Evolutionary conservation across 2,888 invertebrate genomes (phyloP), one percentile per base, ranked within the genome.

Genomic region (Tenthredo notha): DNA sequence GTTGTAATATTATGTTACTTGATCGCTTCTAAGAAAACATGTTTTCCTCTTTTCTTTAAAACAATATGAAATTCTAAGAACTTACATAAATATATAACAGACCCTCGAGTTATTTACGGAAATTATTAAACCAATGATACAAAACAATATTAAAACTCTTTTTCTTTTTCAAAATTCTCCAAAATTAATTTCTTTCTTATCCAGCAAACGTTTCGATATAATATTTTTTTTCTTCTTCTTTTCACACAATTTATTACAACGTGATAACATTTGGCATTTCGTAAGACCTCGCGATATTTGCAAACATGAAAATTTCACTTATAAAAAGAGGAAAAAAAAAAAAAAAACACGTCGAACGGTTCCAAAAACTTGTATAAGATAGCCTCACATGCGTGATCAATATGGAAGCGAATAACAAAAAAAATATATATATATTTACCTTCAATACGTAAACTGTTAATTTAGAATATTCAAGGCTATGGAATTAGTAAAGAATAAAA

Each of bases 401-500:
- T 77, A 77, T 77, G 77, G 77, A 54, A 77, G 15, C 29, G 33
- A 54, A 33, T 29, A 47, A 6, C 21, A 18, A 54, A 77, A 50
- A 29, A 50, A 54, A 33, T 33, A 7, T 2, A 37, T 37, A 37
- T 37, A 37, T 15, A n/a, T 29, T 54, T 54, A 54, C 77, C 29
- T 54, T 18, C 47, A 47, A 47, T 25, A 25, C 21, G 25, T 15
- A 10, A 18, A 7, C 18, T n/a, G 21, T 33, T n/a, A 77, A 40
- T 77, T 40, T 50, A 33, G 1, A 54, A 50, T 29, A 47, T 77
- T 77, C 77, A 77, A 77, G 77, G 77, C 77, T 54, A 54, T 33
- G 3, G 29, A 54, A 50, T 21, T 21, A n/a, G n/a, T 43, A 9
- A 29, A 50, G 18, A 29, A 50, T 6, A 47, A 47, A 47, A 75